A percentile compares a stretch with the other conserved stretches of the same genome.
These are phyloP conservation scores for Orcinus orca DNA, from an alignment of 2,113 vertebrate species.

Conservation along the genomic window DNA sequence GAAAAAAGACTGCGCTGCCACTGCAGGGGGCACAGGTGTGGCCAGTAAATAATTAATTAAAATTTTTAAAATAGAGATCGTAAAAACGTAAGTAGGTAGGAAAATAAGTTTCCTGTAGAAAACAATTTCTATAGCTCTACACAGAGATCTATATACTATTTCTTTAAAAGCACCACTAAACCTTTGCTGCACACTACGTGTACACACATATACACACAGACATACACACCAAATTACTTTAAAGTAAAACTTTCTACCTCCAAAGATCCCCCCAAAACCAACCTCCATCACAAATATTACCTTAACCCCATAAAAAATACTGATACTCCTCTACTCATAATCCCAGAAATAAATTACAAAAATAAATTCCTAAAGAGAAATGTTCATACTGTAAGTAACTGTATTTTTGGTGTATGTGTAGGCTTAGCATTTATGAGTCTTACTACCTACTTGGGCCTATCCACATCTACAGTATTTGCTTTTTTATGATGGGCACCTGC, in stretches of 20 bases:
- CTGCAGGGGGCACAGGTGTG: too few species aligned
- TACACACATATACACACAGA: neutral
- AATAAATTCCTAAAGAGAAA: slow-evolving; percentile 18
- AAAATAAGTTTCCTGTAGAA: slow-evolving; percentile 39
- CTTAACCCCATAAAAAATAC: slow-evolving; percentile 21
- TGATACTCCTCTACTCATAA: neutral
- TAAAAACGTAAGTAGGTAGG: neutral
- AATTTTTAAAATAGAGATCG: neutral
- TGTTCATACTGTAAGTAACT: neutral
- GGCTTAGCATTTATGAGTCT: slow-evolving; percentile 1
- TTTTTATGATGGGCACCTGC: neutral
- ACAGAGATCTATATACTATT: neutral
- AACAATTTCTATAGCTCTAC: neutral
- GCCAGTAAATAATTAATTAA: too few species aligned
- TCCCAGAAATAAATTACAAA: slow-evolving; percentile 34
- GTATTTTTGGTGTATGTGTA: neutral
- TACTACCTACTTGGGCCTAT: neutral
- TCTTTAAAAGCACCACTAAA: slow-evolving; percentile 15
- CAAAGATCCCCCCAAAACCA: neutral
- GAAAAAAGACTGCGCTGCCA: too few species aligned
- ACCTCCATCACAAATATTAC: slow-evolving; percentile 18
- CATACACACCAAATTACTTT: neutral
- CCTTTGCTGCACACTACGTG: neutral
- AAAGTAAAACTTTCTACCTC: slow-evolving; percentile 44
- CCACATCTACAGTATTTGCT: neutral